Evolutionary conservation across 2,888 invertebrate species (phyloP), one percentile per base, ranked within the genome.

Genomic region (Steinernema hermaphroditum): DNA sequence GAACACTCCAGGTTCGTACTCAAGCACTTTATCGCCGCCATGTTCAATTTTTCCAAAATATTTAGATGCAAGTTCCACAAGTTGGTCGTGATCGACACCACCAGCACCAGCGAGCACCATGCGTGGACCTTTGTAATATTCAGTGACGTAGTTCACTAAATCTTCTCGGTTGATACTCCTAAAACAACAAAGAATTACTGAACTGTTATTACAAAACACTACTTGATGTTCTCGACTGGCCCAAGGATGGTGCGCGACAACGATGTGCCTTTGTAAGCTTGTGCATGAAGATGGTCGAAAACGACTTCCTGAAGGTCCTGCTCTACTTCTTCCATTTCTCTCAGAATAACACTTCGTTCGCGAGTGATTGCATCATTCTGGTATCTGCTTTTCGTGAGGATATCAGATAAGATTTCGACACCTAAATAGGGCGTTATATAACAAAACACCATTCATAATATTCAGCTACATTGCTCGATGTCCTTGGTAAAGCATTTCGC

Each of bases 281-380:
- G 93, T 4, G 95, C 91, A 87, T 99, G 98, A 69, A 99, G 91
- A 87, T 97, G 94, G 89, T 99, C 98, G 87, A 99, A 98, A 0
- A 97, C 96, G 27, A 99, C 97, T 89, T 99, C 98, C 88, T 98
- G 96, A 54, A 97, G 90, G 87, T 97, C 97, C 80, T 94, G 95
- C 87, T 97, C 97, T 19, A 98, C 96, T 88, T 97, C 76, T 88
- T 97, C 96, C 96, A 98, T 97, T 89, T 98, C 98, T 74, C 98
- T 91, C 46, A 98, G 90, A 86, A 98, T 99, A 1, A 98, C 98
- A 27, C 95, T 93, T 78, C 97, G 91, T 89, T 98, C 98, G 80
- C 95, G 91, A 89, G 97, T 96, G 86, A 99, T 96, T 90, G 97
- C 96, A 46, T 83, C 81, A 76, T 89, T 87, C 19, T 88, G 89